Evolutionary conservation across 2,797 vertebrate genomes (phyloP).

Genomic region (Streptopelia turtur): DNA sequence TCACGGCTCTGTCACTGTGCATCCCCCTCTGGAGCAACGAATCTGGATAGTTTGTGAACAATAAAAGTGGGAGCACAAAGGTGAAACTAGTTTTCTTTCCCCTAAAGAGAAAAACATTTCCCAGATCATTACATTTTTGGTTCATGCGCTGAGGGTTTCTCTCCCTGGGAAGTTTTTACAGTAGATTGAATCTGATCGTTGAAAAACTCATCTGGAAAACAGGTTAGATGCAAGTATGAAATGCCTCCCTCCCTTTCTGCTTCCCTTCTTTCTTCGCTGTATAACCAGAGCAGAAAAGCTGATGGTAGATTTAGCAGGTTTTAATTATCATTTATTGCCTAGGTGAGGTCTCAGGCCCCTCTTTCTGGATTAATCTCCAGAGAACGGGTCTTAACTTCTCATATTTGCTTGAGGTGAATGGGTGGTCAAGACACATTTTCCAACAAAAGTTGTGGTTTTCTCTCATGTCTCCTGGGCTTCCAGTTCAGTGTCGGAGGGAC

Average conservation of each 20-base stretch:
- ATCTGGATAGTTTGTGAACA: conserved; percentile 18
- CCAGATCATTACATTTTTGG: conserved; percentile 63
- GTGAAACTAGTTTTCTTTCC: conserved; percentile 29
- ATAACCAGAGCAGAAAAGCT: not conserved
- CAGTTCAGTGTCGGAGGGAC: not conserved
- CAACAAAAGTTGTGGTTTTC: not conserved
- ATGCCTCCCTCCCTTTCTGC: not conserved
- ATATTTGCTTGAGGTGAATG: not conserved
- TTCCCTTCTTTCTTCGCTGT: not conserved
- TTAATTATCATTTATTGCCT: conserved; percentile 30
- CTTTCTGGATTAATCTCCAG: not conserved
- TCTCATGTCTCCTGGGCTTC: not conserved
- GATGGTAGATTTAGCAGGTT: not conserved
- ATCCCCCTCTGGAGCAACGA: not conserved
- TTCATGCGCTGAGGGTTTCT: conserved; percentile 56
- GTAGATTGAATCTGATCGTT: conserved; percentile 65
- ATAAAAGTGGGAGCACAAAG: conserved; percentile 28
- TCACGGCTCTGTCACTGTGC: not conserved
- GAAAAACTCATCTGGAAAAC: conserved; percentile 70
- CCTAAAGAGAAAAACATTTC: conserved; percentile 54
- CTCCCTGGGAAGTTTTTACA: conserved; percentile 68
- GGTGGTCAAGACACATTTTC: not conserved
- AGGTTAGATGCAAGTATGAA: conserved; percentile 45
- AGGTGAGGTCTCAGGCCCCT: not conserved
- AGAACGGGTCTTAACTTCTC: not conserved